A percentile compares a stretch with the other conserved stretches of the same genome.
Evolutionary conservation across 2,888 invertebrate genomes (phyloP).

Genomic region (Morinoia aosen): DNA sequence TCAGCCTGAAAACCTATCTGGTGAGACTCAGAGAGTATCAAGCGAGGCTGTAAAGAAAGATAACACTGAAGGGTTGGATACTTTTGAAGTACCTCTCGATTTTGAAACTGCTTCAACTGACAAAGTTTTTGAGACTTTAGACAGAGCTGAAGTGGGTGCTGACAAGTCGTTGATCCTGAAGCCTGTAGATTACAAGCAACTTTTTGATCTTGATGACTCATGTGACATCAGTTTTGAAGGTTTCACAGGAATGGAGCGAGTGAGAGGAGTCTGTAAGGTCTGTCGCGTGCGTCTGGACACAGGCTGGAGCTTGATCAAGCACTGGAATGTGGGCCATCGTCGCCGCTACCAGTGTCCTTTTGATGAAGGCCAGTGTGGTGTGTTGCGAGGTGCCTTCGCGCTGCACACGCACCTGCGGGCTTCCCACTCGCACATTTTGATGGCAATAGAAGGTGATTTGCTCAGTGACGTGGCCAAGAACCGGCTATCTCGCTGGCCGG

Average conservation of each 20-base stretch:
- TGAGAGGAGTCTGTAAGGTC: conserved; percentile 52
- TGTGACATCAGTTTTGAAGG: conserved; percentile 44
- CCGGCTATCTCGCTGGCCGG: conserved; percentile 57
- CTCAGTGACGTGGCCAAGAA: conserved; percentile 57
- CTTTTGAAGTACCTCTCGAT: conserved; percentile 5
- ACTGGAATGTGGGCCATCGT: conserved; percentile 61
- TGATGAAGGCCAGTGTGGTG: conserved; percentile 64
- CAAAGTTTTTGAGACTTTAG: neutral
- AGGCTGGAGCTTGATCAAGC: conserved; percentile 38
- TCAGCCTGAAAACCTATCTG: neutral
- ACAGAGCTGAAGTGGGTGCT: conserved; percentile 30
- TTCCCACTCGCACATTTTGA: conserved; percentile 57
- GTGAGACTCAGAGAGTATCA: neutral
- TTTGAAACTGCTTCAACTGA: neutral
- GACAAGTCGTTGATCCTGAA: conserved; percentile 1
- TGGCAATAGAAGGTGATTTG: conserved; percentile 58
- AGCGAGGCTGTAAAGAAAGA: neutral
- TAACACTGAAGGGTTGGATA: neutral
- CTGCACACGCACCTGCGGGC: conserved; percentile 63
- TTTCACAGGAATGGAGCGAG: conserved; percentile 24
- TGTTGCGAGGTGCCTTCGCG: conserved; percentile 59
- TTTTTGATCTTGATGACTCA: neutral
- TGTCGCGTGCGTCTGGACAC: conserved; percentile 47
- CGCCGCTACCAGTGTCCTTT: conserved; percentile 63
- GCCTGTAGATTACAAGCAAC: neutral